Base-by-base conservation (phyloP, 2,888 invertebrate species). In the Andrena flavipes region DNA sequence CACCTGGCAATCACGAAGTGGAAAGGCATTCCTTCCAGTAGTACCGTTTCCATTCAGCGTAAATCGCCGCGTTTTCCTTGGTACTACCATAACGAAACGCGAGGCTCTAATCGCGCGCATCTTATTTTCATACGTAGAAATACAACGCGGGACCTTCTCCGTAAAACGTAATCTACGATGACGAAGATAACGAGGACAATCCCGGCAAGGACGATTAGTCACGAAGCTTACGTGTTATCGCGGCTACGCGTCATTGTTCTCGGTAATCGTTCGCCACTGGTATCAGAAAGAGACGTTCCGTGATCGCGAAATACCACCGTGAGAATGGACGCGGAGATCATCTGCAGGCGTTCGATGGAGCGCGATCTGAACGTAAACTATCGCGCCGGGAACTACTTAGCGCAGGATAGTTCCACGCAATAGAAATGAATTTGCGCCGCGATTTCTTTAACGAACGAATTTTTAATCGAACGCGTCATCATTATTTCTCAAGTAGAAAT, bases 221-320 rank as follows among this genome's bases (percentile, higher is more conserved):
- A 84, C 48, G 35, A 63, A 74, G 80, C 63, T 86, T 77, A 79
- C 63, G 62, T 62, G 82, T 85, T 87, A 87, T 87, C 86, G 80
- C 76, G 59, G 49, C 78, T 69, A 80, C 79, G 82, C 86, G 86
- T 87, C 86, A 86, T 84, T 84, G 78, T 87, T 87, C 88, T 73
- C 13, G 69, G 82, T 86, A 87, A 86, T 87, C 78, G 64, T 76
- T 72, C 63, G 68, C 73, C 73, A 71, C 72, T 62, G 59, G 56
- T 69, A 72, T 71, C 75, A 30, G 67, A 74, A 51, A 77, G 63
- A 63, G 60, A 54, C 67, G 49, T n/a, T 75, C 13, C 67, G 20
- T 16, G 33, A 20, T 64, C 35, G 60, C 20, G 29, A 49, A 49
- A n/a, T 56, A 64, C 49, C 49, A 48, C 56, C 69, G 76, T 77